Base-by-base conservation (phyloP, 1,140 invertebrate species). In the Oppia nitens region DNA sequence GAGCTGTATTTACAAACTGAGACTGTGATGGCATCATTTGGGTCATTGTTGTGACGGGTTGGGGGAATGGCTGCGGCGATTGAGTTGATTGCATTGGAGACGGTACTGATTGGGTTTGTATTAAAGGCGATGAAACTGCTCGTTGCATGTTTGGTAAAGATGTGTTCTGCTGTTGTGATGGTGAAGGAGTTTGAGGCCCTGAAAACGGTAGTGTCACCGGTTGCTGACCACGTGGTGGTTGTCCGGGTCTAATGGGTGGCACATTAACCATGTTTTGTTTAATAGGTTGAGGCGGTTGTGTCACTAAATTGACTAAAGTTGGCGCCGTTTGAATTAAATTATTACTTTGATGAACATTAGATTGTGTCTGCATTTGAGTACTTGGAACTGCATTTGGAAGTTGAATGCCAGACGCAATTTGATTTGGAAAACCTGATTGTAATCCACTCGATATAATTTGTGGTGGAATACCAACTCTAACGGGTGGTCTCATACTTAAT, bases 1-100 rank as follows among this genome's bases (percentile, higher is more conserved):
- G 53, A 25, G 47, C 29, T 59, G 40, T 57, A 25, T 48, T 49
- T 11, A 21, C 51, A 14, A 23, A 32, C 24, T 60, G 57, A 52
- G 40, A 26, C 24, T 40, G 59, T 21, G 21, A 21, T 14, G 20
- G 14, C 17, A 23, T 26, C 29, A 53, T 40, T 53, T 57, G 51
- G 51, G 23, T 32, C 11, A 60, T 55, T n/a, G 25, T 54, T 21
- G n/a, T 53, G 14, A 21, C n/a, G 52, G 57, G 62, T 50, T 59
- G 60, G 26, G 47, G 51, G 47, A 55, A 53, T 17, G 55, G 51
- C 6, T 29, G 47, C 47, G 29, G 57, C 32, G 52, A 56, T 23
- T 60, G 55, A 9, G 40, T 32, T 55, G 9, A 26, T 60, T 60
- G 59, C n/a, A 25, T 17, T 25, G 14, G 11, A 51, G 28, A 32